Base-by-base conservation (phyloP, 2,113 vertebrate genomes). In the Dasypus novemcinctus region DNA sequence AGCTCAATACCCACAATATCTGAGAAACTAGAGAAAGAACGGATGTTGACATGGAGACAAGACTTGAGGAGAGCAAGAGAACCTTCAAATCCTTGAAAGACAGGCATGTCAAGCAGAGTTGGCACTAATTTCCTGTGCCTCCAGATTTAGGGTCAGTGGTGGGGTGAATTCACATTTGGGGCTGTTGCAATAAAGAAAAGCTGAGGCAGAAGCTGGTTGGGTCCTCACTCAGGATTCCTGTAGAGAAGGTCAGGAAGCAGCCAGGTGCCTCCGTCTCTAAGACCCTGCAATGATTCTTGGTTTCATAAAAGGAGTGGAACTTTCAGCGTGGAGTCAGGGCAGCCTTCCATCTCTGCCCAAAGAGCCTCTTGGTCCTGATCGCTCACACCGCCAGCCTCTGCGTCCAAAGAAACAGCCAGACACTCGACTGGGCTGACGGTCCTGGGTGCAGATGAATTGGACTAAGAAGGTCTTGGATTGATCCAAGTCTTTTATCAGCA, bases 171-270 rank as follows among this genome's bases (percentile, higher is more conserved):
- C 25, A 9, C 7, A 4, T 8, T 9, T 36, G 68, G 49, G 29
- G 74, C 68, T 72, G 46, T 5, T 43, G 46, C 14, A 17, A 33
- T 9, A 4, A 12, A 63, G 25, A 8, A 66, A 4, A 3, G 0
- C 25, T 29, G 9, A 10, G 10, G 4, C 6, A 20, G 54, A 29
- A 54, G n/a, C 66, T 21, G 5, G 54, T 1, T 27, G 63, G 46
- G 38, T 8, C 27, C 68, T 23, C 18, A 0, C 0, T 0, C 2
- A 46, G 69, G 38, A 2, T 29, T 63, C 29, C 0, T 9, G 36
- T 8, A 13, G 23, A 20, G 18, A 10, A 12, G 23, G 3, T 59
- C 57, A 33, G 2, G 71, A 41, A 38, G 14, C 27, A 23, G 38
- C 14, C 64, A n/a, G 11, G 29, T 4, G 5, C 6, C 64, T 27